A percentile compares a stretch with the other conserved stretches of the same genome.
phyloP scores from a whole-genome alignment of 2,797 vertebrate species.

The Denticeps clupeoides region DNA sequence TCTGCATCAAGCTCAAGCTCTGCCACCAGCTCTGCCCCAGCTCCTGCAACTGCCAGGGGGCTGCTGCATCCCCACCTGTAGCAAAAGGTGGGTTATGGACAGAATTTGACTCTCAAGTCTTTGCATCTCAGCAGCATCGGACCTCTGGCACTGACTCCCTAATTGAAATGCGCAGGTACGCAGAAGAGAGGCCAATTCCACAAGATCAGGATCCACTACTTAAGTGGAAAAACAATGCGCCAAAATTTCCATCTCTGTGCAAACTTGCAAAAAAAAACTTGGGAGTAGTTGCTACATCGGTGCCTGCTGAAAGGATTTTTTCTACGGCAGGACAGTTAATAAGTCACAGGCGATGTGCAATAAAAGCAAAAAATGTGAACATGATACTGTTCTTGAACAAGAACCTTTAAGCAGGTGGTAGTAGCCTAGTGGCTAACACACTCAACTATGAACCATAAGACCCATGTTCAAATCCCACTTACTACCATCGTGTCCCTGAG shows the following conservation, averaged over 20 bases:
- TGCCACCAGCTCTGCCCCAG: no score
- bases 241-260: constrained; percentile 3
- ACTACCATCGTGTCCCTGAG: no score
- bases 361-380: no score
- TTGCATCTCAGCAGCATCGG: constrained; percentile 6
- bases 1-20: no score
- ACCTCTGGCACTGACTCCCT: not conserved
- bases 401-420: no score
- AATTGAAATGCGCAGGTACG: not conserved
- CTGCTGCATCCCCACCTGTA: no score
- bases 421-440: no score
- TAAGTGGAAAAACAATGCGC: not conserved
- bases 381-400: no score
- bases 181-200: not conserved
- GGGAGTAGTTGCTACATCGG: not conserved
- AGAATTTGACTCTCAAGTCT: constrained; percentile 2
- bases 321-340: constrained; percentile 9
- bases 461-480: no score
- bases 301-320: not conserved
- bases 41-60: no score
- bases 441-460: no score
- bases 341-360: no score
- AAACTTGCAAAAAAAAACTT: constrained; percentile 5
- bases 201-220: not conserved
- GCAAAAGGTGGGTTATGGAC: not conserved